A percentile compares a stretch with the other conserved stretches of the same genome.
phyloP scores from a whole-genome alignment of 37 sponge, comb jelly and placozoan species.

The Theonella swinhoei region DNA sequence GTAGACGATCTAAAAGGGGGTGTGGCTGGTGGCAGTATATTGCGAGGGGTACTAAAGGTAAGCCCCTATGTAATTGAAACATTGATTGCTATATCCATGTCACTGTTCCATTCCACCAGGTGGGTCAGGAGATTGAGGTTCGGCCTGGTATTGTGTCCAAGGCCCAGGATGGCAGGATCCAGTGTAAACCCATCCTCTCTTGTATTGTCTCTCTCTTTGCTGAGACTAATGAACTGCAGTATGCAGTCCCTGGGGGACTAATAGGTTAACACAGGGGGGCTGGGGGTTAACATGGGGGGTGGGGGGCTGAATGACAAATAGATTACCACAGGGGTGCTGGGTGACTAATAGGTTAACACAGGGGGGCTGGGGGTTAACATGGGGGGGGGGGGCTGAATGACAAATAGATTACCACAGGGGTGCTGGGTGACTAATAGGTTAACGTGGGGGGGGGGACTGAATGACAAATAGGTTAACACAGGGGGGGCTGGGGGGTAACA shows the following conservation, averaged over 20 bases:
- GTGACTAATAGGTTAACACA: slow-evolving; percentile 82
- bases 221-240: slow-evolving; percentile 94
- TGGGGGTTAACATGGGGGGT: neutral
- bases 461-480: neutral
- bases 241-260: slow-evolving; percentile 96
- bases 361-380: neutral
- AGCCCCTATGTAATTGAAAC: neutral
- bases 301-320: neutral
- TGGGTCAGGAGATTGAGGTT: slow-evolving; percentile 96
- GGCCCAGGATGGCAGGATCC: slow-evolving; percentile 83
- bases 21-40: slow-evolving; percentile 97
- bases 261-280: slow-evolving; percentile 61
- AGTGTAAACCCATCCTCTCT: slow-evolving; percentile 87
- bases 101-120: slow-evolving; percentile 35
- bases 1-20: slow-evolving; percentile 98
- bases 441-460: neutral
- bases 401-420: too few relatives aligned
- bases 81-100: neutral
- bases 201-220: slow-evolving; percentile 86
- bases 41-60: slow-evolving; percentile 91
- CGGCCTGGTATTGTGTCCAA: slow-evolving; percentile 95
- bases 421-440: slow-evolving; percentile 96
- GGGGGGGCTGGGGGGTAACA: neutral
- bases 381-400: neutral
- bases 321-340: too few relatives aligned